These are phyloP conservation scores for Falco cherrug DNA, from an alignment of 2,797 vertebrate species.

Conservation along the genomic window DNA sequence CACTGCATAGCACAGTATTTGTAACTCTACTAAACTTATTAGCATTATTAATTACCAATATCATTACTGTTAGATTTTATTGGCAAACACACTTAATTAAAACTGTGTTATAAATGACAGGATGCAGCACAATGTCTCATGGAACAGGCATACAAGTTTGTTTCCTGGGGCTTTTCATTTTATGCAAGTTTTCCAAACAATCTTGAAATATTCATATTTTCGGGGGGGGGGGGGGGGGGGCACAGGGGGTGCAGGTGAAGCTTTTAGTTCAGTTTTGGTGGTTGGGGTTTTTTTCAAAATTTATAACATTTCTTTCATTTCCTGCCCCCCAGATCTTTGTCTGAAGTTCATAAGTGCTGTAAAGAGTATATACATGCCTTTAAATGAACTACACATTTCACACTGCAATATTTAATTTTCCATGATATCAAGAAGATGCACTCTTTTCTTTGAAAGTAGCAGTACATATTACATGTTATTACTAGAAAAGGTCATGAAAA, in stretches of 20 bases:
- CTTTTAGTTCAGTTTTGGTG: background rate
- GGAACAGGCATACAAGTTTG: background rate
- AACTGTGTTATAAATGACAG: background rate
- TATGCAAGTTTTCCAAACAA: background rate
- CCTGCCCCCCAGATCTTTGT: background rate
- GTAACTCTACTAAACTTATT: background rate
- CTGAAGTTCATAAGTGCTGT: background rate
- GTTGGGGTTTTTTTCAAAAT: background rate
- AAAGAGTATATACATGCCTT: background rate
- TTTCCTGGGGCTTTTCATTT: background rate
- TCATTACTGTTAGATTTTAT: background rate
- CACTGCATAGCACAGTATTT: background rate
- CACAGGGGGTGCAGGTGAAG: too few species aligned
- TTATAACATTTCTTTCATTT: background rate
- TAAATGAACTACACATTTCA: constrained; percentile 13
- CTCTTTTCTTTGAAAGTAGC: constrained; percentile 27
- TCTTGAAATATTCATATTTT: background rate
- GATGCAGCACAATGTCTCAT: background rate
- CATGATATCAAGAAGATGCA: background rate
- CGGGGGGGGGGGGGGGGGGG: too few species aligned
- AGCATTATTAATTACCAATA: background rate
- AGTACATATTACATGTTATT: constrained; percentile 37
- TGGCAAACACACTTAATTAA: background rate
- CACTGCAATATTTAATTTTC: constrained; percentile 5
- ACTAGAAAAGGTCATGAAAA: constrained; percentile 64